Evolutionary conservation across 1,140 invertebrate species (phyloP).

Genomic region (Brachionus rubens): DNA sequence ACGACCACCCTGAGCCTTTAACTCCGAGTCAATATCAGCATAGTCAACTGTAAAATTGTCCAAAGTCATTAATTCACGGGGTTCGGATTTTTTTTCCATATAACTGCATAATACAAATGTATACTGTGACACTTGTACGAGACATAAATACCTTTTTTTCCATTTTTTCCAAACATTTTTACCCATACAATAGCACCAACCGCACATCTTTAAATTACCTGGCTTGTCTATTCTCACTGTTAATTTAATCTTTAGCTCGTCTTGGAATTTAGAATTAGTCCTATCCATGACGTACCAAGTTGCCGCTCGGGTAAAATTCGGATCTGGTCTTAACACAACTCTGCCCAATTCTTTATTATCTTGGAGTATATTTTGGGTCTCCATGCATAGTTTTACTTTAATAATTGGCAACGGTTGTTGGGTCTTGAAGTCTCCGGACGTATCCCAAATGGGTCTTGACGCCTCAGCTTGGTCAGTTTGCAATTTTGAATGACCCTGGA

Average conservation of each 20-base stretch:
- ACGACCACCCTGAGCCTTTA: slow-evolving; percentile 69
- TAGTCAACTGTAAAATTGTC: slow-evolving; percentile 99
- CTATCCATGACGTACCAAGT: slow-evolving; percentile 98
- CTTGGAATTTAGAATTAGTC: slow-evolving; percentile 75
- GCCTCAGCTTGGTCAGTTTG: slow-evolving; percentile 99
- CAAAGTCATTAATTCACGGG: slow-evolving; percentile 97
- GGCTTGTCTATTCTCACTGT: slow-evolving; percentile 97
- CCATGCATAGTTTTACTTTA: slow-evolving; percentile 91
- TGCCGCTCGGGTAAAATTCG: slow-evolving; percentile 79
- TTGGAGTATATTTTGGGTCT: slow-evolving; percentile 93
- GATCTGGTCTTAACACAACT: slow-evolving; percentile 79
- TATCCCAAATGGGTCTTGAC: slow-evolving; percentile 77
- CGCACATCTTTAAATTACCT: slow-evolving; percentile 97
- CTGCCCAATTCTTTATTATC: slow-evolving; percentile 98
- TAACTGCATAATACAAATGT: slow-evolving; percentile 99
- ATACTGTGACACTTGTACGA: slow-evolving; percentile 96
- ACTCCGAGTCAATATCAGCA: slow-evolving; percentile 72
- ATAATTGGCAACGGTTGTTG: slow-evolving; percentile 91
- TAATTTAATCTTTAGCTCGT: slow-evolving; percentile 93
- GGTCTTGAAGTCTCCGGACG: slow-evolving; percentile 94
- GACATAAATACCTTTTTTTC: slow-evolving; percentile 95
- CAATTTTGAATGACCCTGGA: slow-evolving; percentile 89
- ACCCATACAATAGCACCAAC: slow-evolving; percentile 86
- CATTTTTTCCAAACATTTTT: slow-evolving; percentile 99
- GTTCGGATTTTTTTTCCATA: slow-evolving; percentile 97